A percentile compares a stretch with the other conserved stretches of the same genome.
phyloP scores from a whole-genome alignment of 2,888 invertebrate genomes.

The Automeris io region DNA sequence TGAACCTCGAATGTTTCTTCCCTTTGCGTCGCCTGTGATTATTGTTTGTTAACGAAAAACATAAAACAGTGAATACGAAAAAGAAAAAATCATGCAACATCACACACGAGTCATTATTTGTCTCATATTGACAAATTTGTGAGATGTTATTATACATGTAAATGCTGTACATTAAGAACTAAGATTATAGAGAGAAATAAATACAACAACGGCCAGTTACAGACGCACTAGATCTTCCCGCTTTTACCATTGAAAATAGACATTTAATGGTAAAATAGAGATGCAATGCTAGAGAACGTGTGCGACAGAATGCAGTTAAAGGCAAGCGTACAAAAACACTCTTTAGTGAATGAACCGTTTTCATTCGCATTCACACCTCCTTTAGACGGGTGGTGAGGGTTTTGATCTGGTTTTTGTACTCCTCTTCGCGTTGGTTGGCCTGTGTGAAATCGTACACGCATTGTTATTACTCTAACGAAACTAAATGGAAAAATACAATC shows the following conservation, averaged over 20 bases:
- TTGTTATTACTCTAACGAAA: conserved; percentile 31
- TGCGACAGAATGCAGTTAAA: conserved; percentile 65
- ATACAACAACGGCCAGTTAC: conserved; percentile 37
- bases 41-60: conserved; percentile 63
- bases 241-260: conserved; percentile 34
- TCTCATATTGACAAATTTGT: conserved; percentile 29
- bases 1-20: conserved; percentile 95
- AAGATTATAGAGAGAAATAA: conserved; percentile 38
- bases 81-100: conserved; percentile 47
- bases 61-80: conserved; percentile 56
- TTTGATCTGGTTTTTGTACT: conserved; percentile 99
- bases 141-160: conserved; percentile 30
- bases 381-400: conserved; percentile 98
- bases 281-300: conserved; percentile 37
- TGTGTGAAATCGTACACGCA: conserved; percentile 65
- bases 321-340: conserved; percentile 62
- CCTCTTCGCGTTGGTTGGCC: conserved; percentile 99
- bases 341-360: conserved; percentile 39
- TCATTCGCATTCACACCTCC: conserved; percentile 87
- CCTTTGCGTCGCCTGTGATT: conserved; percentile 92
- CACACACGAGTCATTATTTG: conserved; percentile 25
- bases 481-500: conserved; percentile 3
- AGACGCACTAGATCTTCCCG: conserved; percentile 44
- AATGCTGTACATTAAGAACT: conserved; percentile 29
- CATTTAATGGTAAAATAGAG: conserved; percentile 34